phyloP scores from a whole-genome alignment of 1,140 invertebrate species.

The Neodiprion lecontei region DNA sequence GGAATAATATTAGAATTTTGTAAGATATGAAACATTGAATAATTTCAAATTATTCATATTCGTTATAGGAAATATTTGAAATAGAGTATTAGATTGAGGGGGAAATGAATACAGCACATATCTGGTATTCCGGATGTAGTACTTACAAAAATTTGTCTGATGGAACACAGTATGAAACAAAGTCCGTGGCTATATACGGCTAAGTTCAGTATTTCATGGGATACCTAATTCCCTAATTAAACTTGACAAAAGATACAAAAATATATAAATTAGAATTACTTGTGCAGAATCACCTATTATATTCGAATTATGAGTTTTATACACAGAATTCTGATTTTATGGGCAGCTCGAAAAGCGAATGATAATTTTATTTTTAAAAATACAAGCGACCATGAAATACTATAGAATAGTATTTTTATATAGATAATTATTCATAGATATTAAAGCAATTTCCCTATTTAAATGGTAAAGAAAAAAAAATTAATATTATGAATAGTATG shows the following conservation, averaged over 20 bases:
- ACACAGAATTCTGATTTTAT: not conserved
- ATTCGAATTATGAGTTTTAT: not conserved
- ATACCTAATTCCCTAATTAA: not conserved
- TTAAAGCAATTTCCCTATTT: not conserved
- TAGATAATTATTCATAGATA: conserved; percentile 1
- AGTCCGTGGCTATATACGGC: not conserved
- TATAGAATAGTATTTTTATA: conserved; percentile 4
- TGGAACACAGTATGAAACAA: not conserved
- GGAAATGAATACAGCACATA: conserved; percentile 5
- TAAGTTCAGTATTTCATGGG: not conserved
- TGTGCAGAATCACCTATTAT: too few species aligned
- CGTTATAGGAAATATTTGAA: not conserved
- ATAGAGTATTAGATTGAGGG: not conserved
- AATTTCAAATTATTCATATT: not conserved
- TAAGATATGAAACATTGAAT: not conserved
- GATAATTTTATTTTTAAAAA: not conserved
- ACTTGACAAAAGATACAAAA: not conserved
- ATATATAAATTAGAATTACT: too few species aligned
- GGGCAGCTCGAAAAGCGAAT: not conserved
- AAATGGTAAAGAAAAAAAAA: not conserved
- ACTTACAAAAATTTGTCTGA: not conserved
- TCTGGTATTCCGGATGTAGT: conserved; percentile 3
- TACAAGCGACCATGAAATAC: conserved; percentile 3
- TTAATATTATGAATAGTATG: conserved; percentile 25
- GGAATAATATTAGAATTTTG: not conserved